Evolutionary conservation across 2,888 invertebrate species (phyloP).

Genomic region (Lissonota sp.): DNA sequence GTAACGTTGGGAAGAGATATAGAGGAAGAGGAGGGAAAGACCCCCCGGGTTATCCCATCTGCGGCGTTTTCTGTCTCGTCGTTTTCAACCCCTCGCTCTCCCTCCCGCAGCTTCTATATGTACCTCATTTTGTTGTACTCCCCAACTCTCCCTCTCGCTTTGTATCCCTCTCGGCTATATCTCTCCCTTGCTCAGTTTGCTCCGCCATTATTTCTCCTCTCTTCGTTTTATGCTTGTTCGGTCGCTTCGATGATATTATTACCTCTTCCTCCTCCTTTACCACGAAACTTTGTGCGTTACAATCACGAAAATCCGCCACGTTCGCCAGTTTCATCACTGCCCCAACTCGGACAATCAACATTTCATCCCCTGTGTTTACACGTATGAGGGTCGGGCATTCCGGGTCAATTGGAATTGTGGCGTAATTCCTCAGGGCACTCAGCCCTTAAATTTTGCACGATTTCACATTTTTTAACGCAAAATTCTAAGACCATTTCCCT

Average conservation of each 20-base stretch:
- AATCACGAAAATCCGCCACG: slow-evolving; percentile 11
- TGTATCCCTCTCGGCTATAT: slow-evolving; percentile 4
- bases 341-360: slow-evolving; percentile 27
- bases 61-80: slow-evolving; percentile 70
- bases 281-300: slow-evolving; percentile 9
- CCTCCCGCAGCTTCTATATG: slow-evolving; percentile 20
- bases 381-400: too few species aligned
- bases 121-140: slow-evolving; percentile 31
- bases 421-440: too few species aligned
- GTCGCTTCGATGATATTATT: slow-evolving; percentile 55
- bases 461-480: too few species aligned
- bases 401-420: too few species aligned
- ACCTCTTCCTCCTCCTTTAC: slow-evolving; percentile 37
- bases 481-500: too few species aligned
- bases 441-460: too few species aligned
- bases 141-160: slow-evolving; percentile 4
- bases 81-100: slow-evolving; percentile 48
- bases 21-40: not conserved
- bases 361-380: not conserved
- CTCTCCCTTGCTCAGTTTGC: slow-evolving; percentile 29
- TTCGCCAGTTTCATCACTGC: slow-evolving; percentile 41
- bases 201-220: slow-evolving; percentile 19
- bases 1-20: too few species aligned
- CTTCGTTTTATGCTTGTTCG: slow-evolving; percentile 27
- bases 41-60: slow-evolving; percentile 75